phyloP scores from a whole-genome alignment of 2,113 vertebrate species.

The Coryphaenoides rupestris region DNA sequence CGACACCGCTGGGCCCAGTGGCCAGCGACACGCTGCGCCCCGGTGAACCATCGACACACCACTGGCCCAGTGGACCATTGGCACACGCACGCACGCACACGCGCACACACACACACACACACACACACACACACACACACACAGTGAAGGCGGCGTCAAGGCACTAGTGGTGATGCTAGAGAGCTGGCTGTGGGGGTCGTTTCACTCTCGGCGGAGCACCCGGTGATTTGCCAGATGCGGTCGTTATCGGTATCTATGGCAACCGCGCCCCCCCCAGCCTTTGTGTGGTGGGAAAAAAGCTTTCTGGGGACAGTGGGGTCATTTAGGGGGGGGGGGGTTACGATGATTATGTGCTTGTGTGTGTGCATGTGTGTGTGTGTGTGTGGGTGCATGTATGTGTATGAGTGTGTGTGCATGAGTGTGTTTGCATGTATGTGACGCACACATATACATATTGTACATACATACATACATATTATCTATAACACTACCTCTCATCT shows the following conservation, averaged over 20 bases:
- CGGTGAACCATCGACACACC: too few species aligned
- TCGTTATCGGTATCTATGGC: slow-evolving; percentile 78
- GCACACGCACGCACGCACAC: too few species aligned
- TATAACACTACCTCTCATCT: too few species aligned
- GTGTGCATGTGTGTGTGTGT: slow-evolving; percentile 4
- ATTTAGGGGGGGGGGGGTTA: slow-evolving; percentile 28
- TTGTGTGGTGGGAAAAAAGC: slow-evolving; percentile 50
- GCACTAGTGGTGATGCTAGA: slow-evolving; percentile 4
- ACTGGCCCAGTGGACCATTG: too few species aligned
- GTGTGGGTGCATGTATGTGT: neutral
- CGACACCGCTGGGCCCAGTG: too few species aligned
- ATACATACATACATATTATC: neutral
- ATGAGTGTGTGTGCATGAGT: too few species aligned
- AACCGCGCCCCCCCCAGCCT: slow-evolving; percentile 59
- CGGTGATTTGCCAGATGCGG: slow-evolving; percentile 75
- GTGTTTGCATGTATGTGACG: too few species aligned
- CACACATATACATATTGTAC: neutral
- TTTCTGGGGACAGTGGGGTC: slow-evolving; percentile 26
- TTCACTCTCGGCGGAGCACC: slow-evolving; percentile 60
- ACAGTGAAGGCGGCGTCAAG: too few species aligned
- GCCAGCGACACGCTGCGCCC: too few species aligned
- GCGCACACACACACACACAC: too few species aligned
- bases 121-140: too few species aligned
- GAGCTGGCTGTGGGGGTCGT: slow-evolving; percentile 21
- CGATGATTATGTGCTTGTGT: slow-evolving; percentile 52